Evolutionary conservation across 2,797 vertebrate genomes (phyloP).

Genomic region (Luscinia megarhynchos): DNA sequence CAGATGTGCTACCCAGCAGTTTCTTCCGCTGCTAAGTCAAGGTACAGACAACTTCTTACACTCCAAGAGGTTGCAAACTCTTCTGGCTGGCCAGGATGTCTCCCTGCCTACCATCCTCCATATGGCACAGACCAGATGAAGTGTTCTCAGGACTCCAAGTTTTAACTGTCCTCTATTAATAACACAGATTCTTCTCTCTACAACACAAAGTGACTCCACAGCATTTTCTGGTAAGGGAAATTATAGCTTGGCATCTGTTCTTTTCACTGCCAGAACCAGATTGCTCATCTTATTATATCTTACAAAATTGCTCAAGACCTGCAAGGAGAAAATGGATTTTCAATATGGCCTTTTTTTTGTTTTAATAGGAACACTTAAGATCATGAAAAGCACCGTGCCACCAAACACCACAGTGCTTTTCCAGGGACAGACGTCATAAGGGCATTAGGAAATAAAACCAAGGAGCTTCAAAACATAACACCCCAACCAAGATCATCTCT

Average conservation of each 20-base stretch:
- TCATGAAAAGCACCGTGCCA: not conserved
- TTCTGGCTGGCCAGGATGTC: not conserved
- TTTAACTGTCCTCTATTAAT: slow-evolving; percentile 57
- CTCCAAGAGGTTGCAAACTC: not conserved
- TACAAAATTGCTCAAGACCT: slow-evolving; percentile 67
- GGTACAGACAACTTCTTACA: not conserved
- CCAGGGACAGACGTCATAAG: not conserved
- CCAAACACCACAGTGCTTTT: not conserved
- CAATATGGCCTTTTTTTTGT: slow-evolving; percentile 42
- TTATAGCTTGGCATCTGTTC: slow-evolving; percentile 71
- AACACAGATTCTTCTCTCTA: slow-evolving; percentile 25
- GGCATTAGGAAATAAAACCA: not conserved
- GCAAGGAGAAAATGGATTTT: slow-evolving; percentile 72
- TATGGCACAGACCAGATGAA: not conserved
- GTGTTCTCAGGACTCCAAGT: not conserved
- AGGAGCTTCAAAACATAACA: not conserved
- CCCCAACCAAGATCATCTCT: not conserved
- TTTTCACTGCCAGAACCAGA: slow-evolving; percentile 72
- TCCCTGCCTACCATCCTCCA: not conserved
- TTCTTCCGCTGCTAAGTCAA: not conserved
- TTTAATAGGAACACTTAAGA: slow-evolving; percentile 53
- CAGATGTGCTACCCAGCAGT: not conserved
- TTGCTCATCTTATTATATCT: slow-evolving; percentile 74
- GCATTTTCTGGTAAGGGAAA: slow-evolving; percentile 62
- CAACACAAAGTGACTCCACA: slow-evolving; percentile 60